phyloP scores from a whole-genome alignment of 53 echinoderm and acorn worm species.

The Antedon mediterranea region DNA sequence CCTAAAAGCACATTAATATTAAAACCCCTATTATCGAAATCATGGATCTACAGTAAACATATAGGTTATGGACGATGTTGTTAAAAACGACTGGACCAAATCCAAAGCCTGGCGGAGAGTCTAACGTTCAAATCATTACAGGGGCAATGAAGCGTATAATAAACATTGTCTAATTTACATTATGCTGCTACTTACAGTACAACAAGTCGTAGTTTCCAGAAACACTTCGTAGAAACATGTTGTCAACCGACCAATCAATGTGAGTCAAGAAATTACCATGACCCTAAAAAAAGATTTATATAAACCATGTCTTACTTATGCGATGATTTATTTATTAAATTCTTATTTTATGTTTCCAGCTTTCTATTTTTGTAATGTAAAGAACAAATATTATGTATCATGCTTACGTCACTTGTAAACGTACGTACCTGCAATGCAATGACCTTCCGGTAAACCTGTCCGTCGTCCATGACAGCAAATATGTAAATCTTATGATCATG shows the following conservation, averaged over 20 bases:
- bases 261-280: slow-evolving; percentile 64
- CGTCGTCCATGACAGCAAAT: slow-evolving; percentile 84
- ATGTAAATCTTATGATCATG: slow-evolving; percentile 80
- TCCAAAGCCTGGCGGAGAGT: too few species aligned
- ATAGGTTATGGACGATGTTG: too few species aligned
- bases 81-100: too few species aligned
- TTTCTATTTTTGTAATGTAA: too few species aligned
- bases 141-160: too few species aligned
- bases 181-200: slow-evolving; percentile 61
- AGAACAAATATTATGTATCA: not conserved
- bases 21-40: too few species aligned
- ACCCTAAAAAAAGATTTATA: slow-evolving; percentile 23
- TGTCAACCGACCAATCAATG: slow-evolving; percentile 75
- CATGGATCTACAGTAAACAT: too few species aligned
- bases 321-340: too few species aligned
- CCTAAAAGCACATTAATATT: slow-evolving; percentile 32
- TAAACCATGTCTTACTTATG: too few species aligned
- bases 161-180: too few species aligned
- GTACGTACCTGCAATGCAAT: slow-evolving; percentile 42
- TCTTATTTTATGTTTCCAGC: too few species aligned
- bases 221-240: slow-evolving; percentile 57
- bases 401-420: not conserved
- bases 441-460: slow-evolving; percentile 75
- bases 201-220: slow-evolving; percentile 68
- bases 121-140: too few species aligned